Evolutionary conservation across 2,888 invertebrate genomes (phyloP), one percentile per base, ranked within the genome.

Genomic region (Phortica okadai): DNA sequence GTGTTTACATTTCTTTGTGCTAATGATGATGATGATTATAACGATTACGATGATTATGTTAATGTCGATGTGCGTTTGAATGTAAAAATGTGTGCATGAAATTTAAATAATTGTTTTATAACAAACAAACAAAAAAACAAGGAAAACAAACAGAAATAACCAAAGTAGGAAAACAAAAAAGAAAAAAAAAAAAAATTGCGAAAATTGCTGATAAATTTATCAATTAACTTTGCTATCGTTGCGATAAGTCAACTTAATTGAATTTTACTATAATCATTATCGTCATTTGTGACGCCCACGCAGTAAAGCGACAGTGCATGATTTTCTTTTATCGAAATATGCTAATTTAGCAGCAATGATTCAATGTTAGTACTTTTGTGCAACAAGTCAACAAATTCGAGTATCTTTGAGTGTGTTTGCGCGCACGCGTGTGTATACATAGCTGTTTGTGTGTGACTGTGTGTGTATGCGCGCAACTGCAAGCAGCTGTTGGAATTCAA

Each of bases 171-270:
- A 75, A 74, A 75, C 73, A 74, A 69, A 42, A n/a, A 33, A 73
- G 75, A 72, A 77, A 77, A 70, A 69, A 77, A 70, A 69, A 44
- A 77, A 25, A 25, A 78, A 72, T 77, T 64, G 70, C 7, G 25
- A 76, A 83, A 83, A 77, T 76, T 79, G 74, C 76, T 83, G 81
- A 86, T 86, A 85, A 84, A 81, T 75, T 81, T 81, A 81, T 88
- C 84, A 88, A 88, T 86, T 85, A 85, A 79, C 67, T 78, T n/a
- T 41, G 54, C 25, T 72, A 72, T 72, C 70, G 41, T 7, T 25
- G 25, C 54, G 70, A 70, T 70, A 70, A 72, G 54, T 54, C 44
- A 33, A 11, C 56, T 25, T 72, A 72, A 72, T 72, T 41, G 70
- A 41, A 45, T 72, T 54, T 33, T 14, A 42, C 21, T 21, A 44